A percentile compares a stretch with the other conserved stretches of the same genome.
These are phyloP conservation scores for Euthynnus affinis DNA, from an alignment of 2,797 vertebrate species.

Conservation along the genomic window DNA sequence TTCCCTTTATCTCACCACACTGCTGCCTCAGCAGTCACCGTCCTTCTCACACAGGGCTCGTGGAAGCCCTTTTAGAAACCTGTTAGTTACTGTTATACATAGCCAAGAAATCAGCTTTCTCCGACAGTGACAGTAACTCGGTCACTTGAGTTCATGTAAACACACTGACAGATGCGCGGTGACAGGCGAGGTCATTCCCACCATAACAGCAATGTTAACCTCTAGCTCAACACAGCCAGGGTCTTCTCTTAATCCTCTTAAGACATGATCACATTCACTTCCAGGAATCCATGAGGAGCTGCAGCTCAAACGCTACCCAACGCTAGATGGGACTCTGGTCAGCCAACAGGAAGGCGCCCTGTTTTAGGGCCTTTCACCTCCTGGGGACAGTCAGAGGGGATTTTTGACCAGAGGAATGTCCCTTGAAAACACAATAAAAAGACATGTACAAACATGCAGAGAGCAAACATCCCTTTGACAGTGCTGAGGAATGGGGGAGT, in stretches of 20 bases:
- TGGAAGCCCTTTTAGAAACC: not conserved
- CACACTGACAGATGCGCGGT: slow-evolving; percentile 1
- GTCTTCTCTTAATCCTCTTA: slow-evolving; percentile 66
- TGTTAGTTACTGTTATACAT: not conserved
- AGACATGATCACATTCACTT: slow-evolving; percentile 58
- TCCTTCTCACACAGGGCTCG: not conserved
- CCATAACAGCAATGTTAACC: slow-evolving; percentile 48
- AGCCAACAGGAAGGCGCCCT: slow-evolving; percentile 52
- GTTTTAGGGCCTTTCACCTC: slow-evolving; percentile 60
- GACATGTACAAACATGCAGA: slow-evolving; percentile 54
- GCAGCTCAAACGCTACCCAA: slow-evolving; percentile 35
- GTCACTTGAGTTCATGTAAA: not conserved
- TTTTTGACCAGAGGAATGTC: slow-evolving; percentile 62
- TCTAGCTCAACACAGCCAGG: slow-evolving; percentile 33
- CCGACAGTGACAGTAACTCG: not conserved
- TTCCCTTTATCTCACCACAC: not conserved
- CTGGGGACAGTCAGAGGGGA: slow-evolving; percentile 45
- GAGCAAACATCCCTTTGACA: slow-evolving; percentile 49
- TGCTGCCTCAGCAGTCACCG: too few species aligned
- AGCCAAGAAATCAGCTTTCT: not conserved
- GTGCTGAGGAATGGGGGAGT: not conserved
- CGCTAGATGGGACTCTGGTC: slow-evolving; percentile 26
- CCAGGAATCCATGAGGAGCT: slow-evolving; percentile 56
- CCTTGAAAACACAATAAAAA: slow-evolving; percentile 58
- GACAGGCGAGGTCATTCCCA: slow-evolving; percentile 62